Conservation (phyloP, 92 coral and sea anemone species). For the Paragorgia papillata region DNA sequence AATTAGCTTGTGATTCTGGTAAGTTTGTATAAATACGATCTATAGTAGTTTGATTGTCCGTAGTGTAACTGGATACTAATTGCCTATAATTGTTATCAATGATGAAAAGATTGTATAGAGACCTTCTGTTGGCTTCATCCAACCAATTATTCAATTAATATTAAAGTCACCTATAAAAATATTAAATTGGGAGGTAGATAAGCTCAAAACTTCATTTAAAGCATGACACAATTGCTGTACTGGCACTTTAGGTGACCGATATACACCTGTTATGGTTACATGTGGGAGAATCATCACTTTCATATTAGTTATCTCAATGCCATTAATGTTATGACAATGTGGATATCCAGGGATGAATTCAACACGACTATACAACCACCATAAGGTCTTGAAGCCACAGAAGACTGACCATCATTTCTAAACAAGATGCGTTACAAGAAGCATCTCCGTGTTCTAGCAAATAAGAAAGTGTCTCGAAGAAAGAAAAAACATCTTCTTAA, state of each 20-base stretch:
- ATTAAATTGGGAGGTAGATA: slow-evolving; percentile 10
- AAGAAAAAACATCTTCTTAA: too few relatives aligned
- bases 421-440: too few relatives aligned
- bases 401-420: slow-evolving; percentile 59
- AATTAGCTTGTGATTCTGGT: too few relatives aligned
- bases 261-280: slow-evolving; percentile 37
- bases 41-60: too few relatives aligned
- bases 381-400: slow-evolving; percentile 28
- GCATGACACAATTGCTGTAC: slow-evolving; percentile 24
- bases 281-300: slow-evolving; percentile 46
- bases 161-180: slow-evolving; percentile 46
- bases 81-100: too few relatives aligned
- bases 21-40: too few relatives aligned
- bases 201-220: slow-evolving; percentile 13
- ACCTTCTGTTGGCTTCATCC: slow-evolving; percentile 22
- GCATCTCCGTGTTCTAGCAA: too few relatives aligned
- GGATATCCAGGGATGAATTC: slow-evolving; percentile 53
- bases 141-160: slow-evolving; percentile 52
- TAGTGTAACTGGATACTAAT: too few relatives aligned
- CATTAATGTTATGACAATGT: slow-evolving; percentile 63
- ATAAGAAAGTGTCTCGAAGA: too few relatives aligned
- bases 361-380: slow-evolving; percentile 33
- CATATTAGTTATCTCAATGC: slow-evolving; percentile 53
- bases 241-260: slow-evolving; percentile 43
- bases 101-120: slow-evolving; percentile 30